phyloP scores from a whole-genome alignment of 2,797 vertebrate species.

The Morelia viridis region DNA sequence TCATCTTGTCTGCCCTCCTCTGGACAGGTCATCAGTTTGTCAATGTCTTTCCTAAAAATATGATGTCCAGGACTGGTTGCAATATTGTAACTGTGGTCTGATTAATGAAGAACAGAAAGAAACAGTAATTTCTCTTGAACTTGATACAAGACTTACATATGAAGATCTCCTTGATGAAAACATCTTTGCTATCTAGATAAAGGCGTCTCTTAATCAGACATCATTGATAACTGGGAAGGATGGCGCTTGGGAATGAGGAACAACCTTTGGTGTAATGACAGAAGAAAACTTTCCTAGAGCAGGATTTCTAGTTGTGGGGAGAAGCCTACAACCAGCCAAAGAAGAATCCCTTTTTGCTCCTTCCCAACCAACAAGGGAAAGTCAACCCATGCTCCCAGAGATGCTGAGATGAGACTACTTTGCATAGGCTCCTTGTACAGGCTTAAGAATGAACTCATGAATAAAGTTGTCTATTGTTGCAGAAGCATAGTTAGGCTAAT shows the following conservation, averaged over 20 bases:
- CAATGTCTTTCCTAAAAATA: neutral
- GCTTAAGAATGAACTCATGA: neutral
- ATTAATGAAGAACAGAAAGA: neutral
- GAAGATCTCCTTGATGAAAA: neutral
- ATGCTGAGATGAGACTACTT: neutral
- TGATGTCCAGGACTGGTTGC: neutral
- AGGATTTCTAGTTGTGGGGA: neutral
- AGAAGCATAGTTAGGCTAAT: neutral
- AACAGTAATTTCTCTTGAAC: neutral
- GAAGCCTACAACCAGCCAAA: neutral
- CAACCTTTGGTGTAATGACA: neutral
- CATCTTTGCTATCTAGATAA: neutral
- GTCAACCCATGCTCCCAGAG: neutral
- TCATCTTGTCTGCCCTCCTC: neutral
- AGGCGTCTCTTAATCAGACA: neutral
- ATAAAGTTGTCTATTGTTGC: neutral
- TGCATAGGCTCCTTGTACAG: neutral
- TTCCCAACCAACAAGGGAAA: neutral
- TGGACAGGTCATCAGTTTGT: neutral
- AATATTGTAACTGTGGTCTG: neutral
- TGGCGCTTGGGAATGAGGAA: neutral
- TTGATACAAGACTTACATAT: neutral
- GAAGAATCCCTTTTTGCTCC: neutral
- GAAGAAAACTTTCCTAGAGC: neutral
- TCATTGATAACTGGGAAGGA: neutral